Evolutionary conservation across 1,140 invertebrate genomes (phyloP), one percentile per base, ranked within the genome.

Genomic region (Drosophila bifasciata): DNA sequence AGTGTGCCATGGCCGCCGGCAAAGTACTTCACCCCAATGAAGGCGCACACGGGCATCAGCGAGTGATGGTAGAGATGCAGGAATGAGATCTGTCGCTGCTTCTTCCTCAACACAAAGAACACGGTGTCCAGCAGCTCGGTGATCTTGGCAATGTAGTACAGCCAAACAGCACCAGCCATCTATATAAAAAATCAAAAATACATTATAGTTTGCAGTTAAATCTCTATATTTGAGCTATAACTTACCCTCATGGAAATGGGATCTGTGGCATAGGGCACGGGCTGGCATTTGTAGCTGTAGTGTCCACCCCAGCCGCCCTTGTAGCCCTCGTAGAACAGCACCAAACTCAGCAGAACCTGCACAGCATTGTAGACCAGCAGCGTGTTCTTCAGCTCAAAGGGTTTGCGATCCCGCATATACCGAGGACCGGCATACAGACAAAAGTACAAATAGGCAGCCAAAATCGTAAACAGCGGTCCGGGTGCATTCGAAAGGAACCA

Each of bases 401-500:
- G 96, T 85, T 97, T 96, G 64, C 95, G 93, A 75, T 97, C 94
- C 64, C 94, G 94, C 97, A 99, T 99, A 69, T 95, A 95, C 23
- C 92, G 93, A 3, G 97, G 97, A 7, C 97, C 97, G 32, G 93
- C 92, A 62, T 92, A 91, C 5, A 92, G 74, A 56, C 91, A 92
- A 90, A 97, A 96, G 92, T 96, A 97, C 28, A 97, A 80, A 78
- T 97, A 97, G 0, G 94, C 93, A 0, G 94, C 94, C 17, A 97
- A 91, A 28, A 97, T 94, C 1, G 94, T 94, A 1, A 97, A 77
- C 0, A 97, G 93, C 0, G 97, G 96, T 13, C 94, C 94, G n/a
- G 96, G 97, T 5, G 95, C 94, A 19, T 95, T 94, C 91, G 97
- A 95, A 9, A 99, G 92, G 76, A 96, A 95, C 97, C 97, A 98